Evolutionary conservation across 2,797 vertebrate species (phyloP).

Genomic region (Anolis apletophallus): DNA sequence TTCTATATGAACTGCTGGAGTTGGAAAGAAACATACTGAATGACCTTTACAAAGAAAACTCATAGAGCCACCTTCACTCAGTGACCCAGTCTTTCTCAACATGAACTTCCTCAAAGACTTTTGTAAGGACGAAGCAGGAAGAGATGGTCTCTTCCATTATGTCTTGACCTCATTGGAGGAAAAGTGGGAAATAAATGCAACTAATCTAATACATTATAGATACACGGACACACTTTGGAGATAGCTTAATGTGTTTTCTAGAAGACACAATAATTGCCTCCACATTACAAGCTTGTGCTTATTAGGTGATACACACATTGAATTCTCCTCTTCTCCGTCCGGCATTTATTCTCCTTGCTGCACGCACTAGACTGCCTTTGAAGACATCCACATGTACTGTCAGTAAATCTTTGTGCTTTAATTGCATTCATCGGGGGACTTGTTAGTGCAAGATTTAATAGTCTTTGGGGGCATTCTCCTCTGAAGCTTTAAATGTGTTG

Average conservation of each 20-base stretch:
- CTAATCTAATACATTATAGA: neutral
- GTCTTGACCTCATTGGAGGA: neutral
- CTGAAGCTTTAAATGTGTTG: conserved; percentile 66
- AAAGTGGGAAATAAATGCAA: neutral
- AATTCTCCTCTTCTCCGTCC: conserved; percentile 37
- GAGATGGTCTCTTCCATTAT: neutral
- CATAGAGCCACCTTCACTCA: too few species aligned
- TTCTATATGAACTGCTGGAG: too few species aligned
- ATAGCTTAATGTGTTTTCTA: neutral
- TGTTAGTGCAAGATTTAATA: conserved; percentile 73
- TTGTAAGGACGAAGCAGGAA: neutral
- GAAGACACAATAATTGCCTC: neutral
- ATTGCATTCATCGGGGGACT: conserved; percentile 68
- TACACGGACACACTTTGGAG: neutral
- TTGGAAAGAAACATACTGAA: too few species aligned
- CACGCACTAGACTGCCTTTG: conserved; percentile 21
- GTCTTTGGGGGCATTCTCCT: conserved; percentile 65
- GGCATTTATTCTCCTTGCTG: conserved; percentile 46
- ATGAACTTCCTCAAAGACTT: neutral
- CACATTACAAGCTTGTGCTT: neutral
- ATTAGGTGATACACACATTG: neutral
- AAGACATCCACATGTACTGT: conserved; percentile 47
- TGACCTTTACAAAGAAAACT: too few species aligned
- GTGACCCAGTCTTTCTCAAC: too few species aligned
- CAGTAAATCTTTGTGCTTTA: conserved; percentile 64